Base-by-base conservation (phyloP, 2,888 invertebrate genomes). In the Nebria salina region DNA sequence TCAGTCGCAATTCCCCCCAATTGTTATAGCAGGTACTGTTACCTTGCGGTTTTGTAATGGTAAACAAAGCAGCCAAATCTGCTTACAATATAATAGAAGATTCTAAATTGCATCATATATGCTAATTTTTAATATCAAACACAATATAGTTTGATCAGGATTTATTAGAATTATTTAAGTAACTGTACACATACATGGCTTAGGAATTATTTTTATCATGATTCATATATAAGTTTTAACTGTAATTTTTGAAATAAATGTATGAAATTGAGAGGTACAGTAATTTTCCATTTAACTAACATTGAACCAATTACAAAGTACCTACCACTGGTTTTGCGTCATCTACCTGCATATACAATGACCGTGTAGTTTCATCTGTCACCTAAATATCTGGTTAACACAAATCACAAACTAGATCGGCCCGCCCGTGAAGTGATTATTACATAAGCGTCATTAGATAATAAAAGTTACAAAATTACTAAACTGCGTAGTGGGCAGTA, bases 391-490 rank as follows among this genome's bases (percentile, higher is more conserved):
- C 73, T 73, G 73, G 26, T 15, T 70, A 70, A 73, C 15, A 34
- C 13, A n/a, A 42, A 43, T 73, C 42, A 73, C 4, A 41, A 73
- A n/a, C 26, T 15, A n/a, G 20, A 43, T 73, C 42, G 41, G 11
- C 11, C 41, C 15, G 73, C 43, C 73, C 41, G 73, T 73, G 43
- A 43, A 41, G 41, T 42, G 20, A 42, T 26, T 13, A 41, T 73
- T 73, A 42, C 20, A 41, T 73, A 73, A 73, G 42, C 73, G 9
- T 73, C 26, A 73, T 73, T 73, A 73, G 73, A 73, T 73, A 72
- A 72, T 26, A n/a, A 26, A 25, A 20, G 26, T 70, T 70, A 70
- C 34, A 34, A 70, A 70, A 70, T 34, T 26, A 2, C 54, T 54
- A 54, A 70, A 70, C 70, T 70, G 25, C 70, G 70, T 34, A 70